Evolutionary conservation across 2,113 vertebrate species (phyloP), one percentile per base, ranked within the genome.

Genomic region (Copsychus sechellarum): DNA sequence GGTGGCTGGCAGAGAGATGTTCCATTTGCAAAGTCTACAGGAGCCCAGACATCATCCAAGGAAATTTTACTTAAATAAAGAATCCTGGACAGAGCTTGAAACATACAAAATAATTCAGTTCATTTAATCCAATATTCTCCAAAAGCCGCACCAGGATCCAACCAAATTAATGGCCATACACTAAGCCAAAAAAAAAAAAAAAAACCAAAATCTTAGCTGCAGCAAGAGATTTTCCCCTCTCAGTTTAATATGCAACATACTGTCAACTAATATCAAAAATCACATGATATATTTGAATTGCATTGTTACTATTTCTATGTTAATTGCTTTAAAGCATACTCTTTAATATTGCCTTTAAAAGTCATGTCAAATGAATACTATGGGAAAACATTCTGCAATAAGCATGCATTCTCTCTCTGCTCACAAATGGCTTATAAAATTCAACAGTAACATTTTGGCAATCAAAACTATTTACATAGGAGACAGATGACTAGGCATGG

Each of bases 371-470:
- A 88, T 4, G 8, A 62, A 81, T n/a, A 38, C 0, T 42, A 86
- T 91, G 90, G 92, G 93, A 96, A 96, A 96, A 84, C 54, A 62
- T 73, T 91, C 87, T 86, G 54, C 64, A 86, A 9, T n/a, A 81
- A 92, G 34, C 17, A 65, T 40, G 71, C 28, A 20, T 81, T 96
- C 79, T 71, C 87, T 43, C 40, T 80, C 64, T 53, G 65, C 83
- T 97, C 90, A 80, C 91, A 95, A 96, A 95, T 92, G 85, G 53
- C 93, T 95, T 96, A 94, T 95, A 95, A 97, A 96, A 94, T 88
- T 69, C 93, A 96, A 60, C 78, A 93, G 87, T 54, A 88, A 94
- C 71, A 23, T 94, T 91, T 81, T 97, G 95, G 95, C 93, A 96
- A 94, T 86, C 73, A 58, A n/a, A 76, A 56, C 33, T 97, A 95